Conservation (phyloP, 2,113 vertebrate genomes). For the Cebus imitator region DNA sequence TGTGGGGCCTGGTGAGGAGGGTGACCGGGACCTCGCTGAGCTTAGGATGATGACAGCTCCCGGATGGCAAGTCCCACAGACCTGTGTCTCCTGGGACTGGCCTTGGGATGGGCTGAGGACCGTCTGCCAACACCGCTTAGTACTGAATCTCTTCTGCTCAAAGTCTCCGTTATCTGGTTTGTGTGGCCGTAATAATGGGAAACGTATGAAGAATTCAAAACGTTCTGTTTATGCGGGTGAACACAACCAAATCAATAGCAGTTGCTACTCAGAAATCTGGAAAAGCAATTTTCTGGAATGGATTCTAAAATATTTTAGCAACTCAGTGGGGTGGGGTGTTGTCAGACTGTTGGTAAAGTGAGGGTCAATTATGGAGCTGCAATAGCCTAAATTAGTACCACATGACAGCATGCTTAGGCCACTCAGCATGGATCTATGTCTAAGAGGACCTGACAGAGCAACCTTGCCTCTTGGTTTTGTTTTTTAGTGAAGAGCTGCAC, state of each 20-base stretch:
- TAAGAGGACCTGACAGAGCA: constrained; percentile 57
- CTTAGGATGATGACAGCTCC: background rate
- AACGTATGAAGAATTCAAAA: constrained; percentile 25
- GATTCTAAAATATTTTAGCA: constrained; percentile 34
- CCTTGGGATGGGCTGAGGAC: background rate
- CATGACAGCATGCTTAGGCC: background rate
- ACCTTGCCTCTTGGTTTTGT: constrained; percentile 26
- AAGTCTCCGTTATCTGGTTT: background rate
- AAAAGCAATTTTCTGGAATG: constrained; percentile 55
- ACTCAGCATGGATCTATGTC: background rate
- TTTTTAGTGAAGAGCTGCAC: background rate
- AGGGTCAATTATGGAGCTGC: constrained; percentile 30
- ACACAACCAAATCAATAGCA: constrained; percentile 41
- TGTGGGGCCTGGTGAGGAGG: background rate
- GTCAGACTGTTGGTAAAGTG: constrained; percentile 25
- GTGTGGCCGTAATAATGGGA: background rate
- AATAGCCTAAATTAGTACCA: constrained; percentile 55
- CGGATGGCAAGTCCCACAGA: background rate
- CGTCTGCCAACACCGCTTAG: background rate
- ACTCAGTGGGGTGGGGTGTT: background rate
- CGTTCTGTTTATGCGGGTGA: background rate
- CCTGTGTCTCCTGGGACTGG: background rate
- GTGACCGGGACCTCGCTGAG: background rate
- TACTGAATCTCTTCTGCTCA: background rate
- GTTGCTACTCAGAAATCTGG: constrained; percentile 47